Base-by-base conservation (phyloP, 2,888 invertebrate species). In the Eulithis testata region DNA sequence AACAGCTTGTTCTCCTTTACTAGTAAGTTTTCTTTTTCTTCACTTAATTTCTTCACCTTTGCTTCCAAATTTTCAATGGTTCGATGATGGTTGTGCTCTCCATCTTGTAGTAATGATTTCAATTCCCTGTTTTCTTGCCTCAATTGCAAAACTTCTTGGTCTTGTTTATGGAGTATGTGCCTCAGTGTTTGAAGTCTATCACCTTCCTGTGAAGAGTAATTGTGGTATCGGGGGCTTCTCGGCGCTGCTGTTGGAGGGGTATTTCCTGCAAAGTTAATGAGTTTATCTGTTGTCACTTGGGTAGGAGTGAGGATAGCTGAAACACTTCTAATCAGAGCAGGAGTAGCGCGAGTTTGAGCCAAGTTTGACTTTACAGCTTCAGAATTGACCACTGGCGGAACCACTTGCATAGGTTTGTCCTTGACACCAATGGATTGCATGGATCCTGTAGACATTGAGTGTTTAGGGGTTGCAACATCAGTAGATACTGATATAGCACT, bases 321-420 rank as follows among this genome's bases (percentile, higher is more conserved):
- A 11, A 88, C 84, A 83, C 92, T 93, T 14, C 91, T 84, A 14
- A 88, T 82, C n/a, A 93, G 76, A 4, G 79, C 81, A 40, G 90
- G 90, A n/a, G 85, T 84, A 9, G 86, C 69, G 44, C 82, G 80
- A 21, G 72, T 67, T 31, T 79, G 78, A 55, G 69, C 68, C 9
- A 65, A 40, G 71, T 59, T 76, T 2, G 68, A 52, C 76, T 87
- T 89, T 1, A 80, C 62, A 27, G 71, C 67, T 60, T 86, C 87
- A 76, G 76, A 73, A 64, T 84, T 90, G 2, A 91, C 77, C 14
- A 91, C 90, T 12, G 92, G 91, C 31, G 90, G 87, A 6, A 92
- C 92, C 21, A 88, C 86, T 76, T 92, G 92, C 75, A 85, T 91
- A 21, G 92, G 92, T 70, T 90, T 92, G 27, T 91, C 91, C 73